phyloP scores from a whole-genome alignment of 1,140 invertebrate species.

The Scaptomyza montana region DNA sequence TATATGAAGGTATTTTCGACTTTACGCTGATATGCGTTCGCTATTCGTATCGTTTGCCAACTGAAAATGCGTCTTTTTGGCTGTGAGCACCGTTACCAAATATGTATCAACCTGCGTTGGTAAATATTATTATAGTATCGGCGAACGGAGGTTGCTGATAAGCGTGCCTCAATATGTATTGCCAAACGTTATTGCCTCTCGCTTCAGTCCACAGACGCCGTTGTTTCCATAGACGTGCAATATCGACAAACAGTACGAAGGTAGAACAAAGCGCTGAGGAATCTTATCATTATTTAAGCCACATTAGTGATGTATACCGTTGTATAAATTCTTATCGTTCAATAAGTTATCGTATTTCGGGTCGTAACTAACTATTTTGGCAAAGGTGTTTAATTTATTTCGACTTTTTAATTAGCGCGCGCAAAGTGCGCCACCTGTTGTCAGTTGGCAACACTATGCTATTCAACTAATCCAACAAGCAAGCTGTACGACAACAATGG shows the following conservation, averaged over 20 bases:
- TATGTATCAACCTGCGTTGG: conserved; percentile 50
- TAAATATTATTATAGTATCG: conserved; percentile 64
- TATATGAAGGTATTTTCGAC: conserved; percentile 16
- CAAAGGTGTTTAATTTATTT: too few relatives aligned
- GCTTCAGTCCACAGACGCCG: background rate
- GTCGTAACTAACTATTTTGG: background rate
- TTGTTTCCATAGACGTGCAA: background rate
- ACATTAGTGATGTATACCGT: conserved; percentile 60
- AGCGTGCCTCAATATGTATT: conserved; percentile 39
- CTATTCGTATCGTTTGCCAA: conserved; percentile 75
- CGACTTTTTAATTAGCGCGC: conserved; percentile 17
- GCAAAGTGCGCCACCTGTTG: conserved; percentile 8
- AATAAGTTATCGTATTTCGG: conserved; percentile 7
- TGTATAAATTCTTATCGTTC: conserved; percentile 27
- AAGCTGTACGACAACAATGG: background rate
- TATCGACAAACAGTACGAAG: conserved; percentile 8
- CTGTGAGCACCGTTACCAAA: conserved; percentile 47
- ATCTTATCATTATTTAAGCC: conserved; percentile 61
- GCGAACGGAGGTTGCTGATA: conserved; percentile 51
- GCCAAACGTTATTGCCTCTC: conserved; percentile 16
- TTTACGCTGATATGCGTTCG: conserved; percentile 65
- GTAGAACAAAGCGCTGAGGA: conserved; percentile 28
- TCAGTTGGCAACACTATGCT: background rate
- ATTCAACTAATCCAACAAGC: too few relatives aligned
- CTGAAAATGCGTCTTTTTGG: conserved; percentile 55